Conservation (phyloP, 2,113 vertebrate species). For the Felis chaus region DNA sequence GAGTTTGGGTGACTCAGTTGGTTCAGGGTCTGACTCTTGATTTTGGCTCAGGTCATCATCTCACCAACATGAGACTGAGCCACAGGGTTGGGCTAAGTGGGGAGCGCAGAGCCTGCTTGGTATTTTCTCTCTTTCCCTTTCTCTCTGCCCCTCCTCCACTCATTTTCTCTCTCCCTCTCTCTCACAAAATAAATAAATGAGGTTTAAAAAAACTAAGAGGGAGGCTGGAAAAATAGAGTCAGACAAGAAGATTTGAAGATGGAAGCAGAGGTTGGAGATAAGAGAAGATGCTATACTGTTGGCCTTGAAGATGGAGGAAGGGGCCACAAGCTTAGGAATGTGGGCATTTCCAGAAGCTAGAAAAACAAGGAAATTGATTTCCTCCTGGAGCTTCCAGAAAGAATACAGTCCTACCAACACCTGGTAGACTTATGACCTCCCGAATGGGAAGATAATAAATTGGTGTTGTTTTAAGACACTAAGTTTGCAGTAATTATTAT, state of each 20-base stretch:
- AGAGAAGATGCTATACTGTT: background rate
- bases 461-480: background rate
- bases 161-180: too few relatives aligned
- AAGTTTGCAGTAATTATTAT: background rate
- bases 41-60: too few relatives aligned
- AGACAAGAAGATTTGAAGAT: background rate
- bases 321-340: background rate
- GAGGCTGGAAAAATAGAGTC: background rate
- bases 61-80: too few relatives aligned
- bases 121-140: too few relatives aligned
- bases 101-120: too few relatives aligned
- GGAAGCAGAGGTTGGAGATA: background rate
- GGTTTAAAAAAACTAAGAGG: too few relatives aligned
- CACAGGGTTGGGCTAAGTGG: too few relatives aligned
- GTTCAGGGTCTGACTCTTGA: too few relatives aligned
- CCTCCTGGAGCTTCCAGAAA: background rate
- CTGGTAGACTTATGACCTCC: background rate
- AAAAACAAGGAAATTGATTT: background rate
- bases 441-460: background rate
- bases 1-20: too few relatives aligned
- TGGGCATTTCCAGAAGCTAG: background rate
- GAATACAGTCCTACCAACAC: background rate
- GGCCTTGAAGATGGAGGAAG: background rate
- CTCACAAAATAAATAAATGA: too few relatives aligned
- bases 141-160: too few relatives aligned